Conservation (phyloP, 2,888 invertebrate species). For the Rhamnusium bicolor region DNA sequence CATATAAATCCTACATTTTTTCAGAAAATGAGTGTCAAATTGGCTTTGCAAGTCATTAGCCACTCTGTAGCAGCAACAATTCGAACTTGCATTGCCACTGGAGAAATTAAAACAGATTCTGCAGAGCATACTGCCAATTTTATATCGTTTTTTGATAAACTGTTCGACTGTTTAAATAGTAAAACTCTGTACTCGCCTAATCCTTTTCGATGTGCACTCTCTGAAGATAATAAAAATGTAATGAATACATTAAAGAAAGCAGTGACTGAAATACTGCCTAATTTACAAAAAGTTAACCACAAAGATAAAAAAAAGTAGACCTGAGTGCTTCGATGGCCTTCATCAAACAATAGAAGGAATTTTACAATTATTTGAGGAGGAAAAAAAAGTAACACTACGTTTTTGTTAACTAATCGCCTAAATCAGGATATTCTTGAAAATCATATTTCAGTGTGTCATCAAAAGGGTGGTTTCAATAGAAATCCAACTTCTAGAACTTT, state of each 20-base stretch:
- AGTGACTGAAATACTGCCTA: background rate
- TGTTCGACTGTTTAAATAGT: background rate
- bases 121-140: background rate
- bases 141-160: too few relatives aligned
- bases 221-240: background rate
- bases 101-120: background rate
- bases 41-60: background rate
- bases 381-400: background rate
- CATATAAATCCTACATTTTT: background rate
- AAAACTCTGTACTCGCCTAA: background rate
- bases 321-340: constrained; percentile 28
- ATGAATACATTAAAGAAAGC: constrained; percentile 19
- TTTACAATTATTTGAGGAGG: constrained; percentile 12
- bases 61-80: background rate
- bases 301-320: constrained; percentile 13
- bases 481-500: background rate
- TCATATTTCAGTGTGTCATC: background rate
- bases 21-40: background rate
- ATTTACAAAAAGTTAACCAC: background rate
- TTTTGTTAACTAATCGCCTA: background rate
- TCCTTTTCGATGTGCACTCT: background rate
- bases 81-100: background rate
- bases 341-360: constrained; percentile 15
- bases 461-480: background rate
- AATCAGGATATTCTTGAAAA: background rate